Evolutionary conservation across 1,140 invertebrate genomes (phyloP).

Genomic region (Neodiprion virginianus): DNA sequence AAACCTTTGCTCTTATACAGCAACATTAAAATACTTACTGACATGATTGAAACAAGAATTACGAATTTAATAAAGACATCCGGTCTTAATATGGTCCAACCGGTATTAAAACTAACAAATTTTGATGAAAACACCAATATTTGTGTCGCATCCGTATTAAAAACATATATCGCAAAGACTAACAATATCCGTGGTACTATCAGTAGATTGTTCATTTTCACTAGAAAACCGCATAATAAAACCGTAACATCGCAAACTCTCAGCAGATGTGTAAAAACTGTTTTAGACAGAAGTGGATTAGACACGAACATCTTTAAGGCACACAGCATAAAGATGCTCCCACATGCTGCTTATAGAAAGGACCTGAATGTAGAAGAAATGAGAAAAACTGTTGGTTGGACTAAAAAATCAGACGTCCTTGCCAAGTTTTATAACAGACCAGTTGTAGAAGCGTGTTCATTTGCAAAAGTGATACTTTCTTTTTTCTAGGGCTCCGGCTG

Average conservation of each 20-base stretch:
- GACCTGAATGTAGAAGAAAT: slow-evolving; percentile 34
- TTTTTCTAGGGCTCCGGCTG: not conserved
- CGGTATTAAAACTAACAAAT: slow-evolving; percentile 23
- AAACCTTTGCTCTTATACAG: slow-evolving; percentile 35
- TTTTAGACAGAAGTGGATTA: slow-evolving; percentile 29
- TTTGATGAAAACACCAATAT: slow-evolving; percentile 16
- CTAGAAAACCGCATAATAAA: slow-evolving; percentile 31
- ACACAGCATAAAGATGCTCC: slow-evolving; percentile 34
- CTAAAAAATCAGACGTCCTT: slow-evolving; percentile 29
- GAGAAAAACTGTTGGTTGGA: slow-evolving; percentile 35
- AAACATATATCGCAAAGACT: slow-evolving; percentile 19
- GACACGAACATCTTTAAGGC: slow-evolving; percentile 32
- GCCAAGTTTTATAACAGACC: slow-evolving; percentile 38
- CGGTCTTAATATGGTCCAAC: slow-evolving; percentile 22
- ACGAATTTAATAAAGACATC: slow-evolving; percentile 25
- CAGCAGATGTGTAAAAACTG: slow-evolving; percentile 37
- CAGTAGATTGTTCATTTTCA: slow-evolving; percentile 31
- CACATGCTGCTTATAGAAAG: slow-evolving; percentile 32
- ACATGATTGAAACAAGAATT: slow-evolving; percentile 27
- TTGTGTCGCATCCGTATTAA: slow-evolving; percentile 24
- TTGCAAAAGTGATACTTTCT: not conserved
- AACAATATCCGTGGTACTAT: slow-evolving; percentile 8
- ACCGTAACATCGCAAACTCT: slow-evolving; percentile 33
- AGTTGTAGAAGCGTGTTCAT: slow-evolving; percentile 17
- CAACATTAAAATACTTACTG: slow-evolving; percentile 18